These are phyloP conservation scores for Paramuricea clavata DNA, from an alignment of 92 coral and sea anemone species.

Conservation along the genomic window DNA sequence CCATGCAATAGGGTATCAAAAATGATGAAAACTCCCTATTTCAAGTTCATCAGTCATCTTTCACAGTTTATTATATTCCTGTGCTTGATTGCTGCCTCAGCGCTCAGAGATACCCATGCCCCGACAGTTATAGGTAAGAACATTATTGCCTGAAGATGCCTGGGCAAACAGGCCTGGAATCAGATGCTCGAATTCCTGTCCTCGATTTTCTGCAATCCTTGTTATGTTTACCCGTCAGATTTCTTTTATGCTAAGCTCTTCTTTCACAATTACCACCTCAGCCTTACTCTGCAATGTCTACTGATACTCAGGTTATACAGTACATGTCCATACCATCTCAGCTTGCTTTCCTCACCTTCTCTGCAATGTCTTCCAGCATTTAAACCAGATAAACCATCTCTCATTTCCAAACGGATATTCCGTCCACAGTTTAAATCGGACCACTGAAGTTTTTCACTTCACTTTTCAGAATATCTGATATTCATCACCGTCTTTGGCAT, in stretches of 20 bases:
- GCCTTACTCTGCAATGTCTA: too few relatives aligned
- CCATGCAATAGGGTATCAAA: constrained; percentile 61
- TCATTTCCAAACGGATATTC: too few relatives aligned
- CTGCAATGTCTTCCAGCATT: too few relatives aligned
- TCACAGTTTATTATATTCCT: constrained; percentile 77
- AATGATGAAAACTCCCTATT: constrained; percentile 74
- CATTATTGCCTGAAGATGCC: not conserved
- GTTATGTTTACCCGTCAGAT: too few relatives aligned
- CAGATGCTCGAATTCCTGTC: too few relatives aligned
- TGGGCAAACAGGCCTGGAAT: not conserved
- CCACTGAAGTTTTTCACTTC: not conserved
- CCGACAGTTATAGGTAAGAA: constrained; percentile 74
- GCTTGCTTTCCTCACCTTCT: not conserved
- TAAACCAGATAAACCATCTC: too few relatives aligned
- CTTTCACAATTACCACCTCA: too few relatives aligned
- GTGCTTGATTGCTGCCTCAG: constrained; percentile 60
- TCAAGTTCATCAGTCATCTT: constrained; percentile 78
- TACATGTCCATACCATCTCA: not conserved
- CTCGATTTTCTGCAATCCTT: too few relatives aligned
- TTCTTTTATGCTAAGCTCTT: too few relatives aligned
- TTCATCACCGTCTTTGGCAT: constrained; percentile 77
- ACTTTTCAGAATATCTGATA: constrained; percentile 67
- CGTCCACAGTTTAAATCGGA: too few relatives aligned
- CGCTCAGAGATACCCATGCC: constrained; percentile 73
- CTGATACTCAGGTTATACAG: too few relatives aligned